Percentiles rank a stretch among this genome's conserved stretches.
phyloP scores from a whole-genome alignment of 1,140 invertebrate genomes.

The Telenomus remus region DNA sequence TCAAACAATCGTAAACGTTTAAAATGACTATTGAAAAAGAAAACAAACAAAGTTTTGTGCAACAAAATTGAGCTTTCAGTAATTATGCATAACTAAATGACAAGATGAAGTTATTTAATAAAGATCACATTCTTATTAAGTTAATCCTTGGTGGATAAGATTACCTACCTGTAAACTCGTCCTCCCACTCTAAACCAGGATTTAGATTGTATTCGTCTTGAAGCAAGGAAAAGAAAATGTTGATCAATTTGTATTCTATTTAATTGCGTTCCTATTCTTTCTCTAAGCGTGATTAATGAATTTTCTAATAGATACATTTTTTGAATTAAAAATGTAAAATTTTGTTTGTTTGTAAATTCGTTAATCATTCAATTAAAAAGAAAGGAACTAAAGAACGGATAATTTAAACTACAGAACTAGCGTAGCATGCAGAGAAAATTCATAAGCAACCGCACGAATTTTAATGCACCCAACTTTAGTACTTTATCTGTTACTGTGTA shows the following conservation, averaged over 20 bases:
- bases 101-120: too few relatives aligned
- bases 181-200: conserved; percentile 99
- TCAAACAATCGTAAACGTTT: too few relatives aligned
- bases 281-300: conserved; percentile 60
- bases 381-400: conserved; percentile 26
- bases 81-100: too few relatives aligned
- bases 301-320: neutral
- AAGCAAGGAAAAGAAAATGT: conserved; percentile 86
- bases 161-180: conserved; percentile 99
- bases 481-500: conserved; percentile 2
- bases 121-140: conserved; percentile 5
- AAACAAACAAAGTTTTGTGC: neutral
- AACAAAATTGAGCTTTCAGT: too few relatives aligned
- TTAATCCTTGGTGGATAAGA: conserved; percentile 66
- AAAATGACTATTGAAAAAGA: too few relatives aligned
- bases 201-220: conserved; percentile 99
- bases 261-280: conserved; percentile 56
- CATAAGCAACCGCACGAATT: conserved; percentile 45
- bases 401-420: conserved; percentile 49
- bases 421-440: conserved; percentile 38
- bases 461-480: conserved; percentile 10
- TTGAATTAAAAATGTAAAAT: conserved; percentile 12
- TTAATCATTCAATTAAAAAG: conserved; percentile 30
- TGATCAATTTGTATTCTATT: conserved; percentile 74
- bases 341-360: neutral